These are phyloP conservation scores for Drosophila oshimai DNA, from an alignment of 1,140 invertebrate genomes.

Conservation along the genomic window DNA sequence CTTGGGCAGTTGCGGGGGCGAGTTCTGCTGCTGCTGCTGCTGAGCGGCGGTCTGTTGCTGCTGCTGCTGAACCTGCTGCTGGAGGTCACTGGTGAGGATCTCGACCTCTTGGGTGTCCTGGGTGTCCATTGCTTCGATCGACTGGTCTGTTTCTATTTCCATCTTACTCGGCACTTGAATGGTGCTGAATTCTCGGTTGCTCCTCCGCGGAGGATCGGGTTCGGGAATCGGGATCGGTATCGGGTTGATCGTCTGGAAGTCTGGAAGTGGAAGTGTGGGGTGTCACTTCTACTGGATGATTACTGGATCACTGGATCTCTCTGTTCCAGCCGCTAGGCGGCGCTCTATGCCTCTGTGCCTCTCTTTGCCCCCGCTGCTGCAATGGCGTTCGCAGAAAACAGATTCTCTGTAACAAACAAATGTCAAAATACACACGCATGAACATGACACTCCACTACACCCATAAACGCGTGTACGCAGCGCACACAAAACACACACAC, in stretches of 20 bases:
- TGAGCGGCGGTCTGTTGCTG: slow-evolving; percentile 50
- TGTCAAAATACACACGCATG: background rate
- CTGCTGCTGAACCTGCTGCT: slow-evolving; percentile 61
- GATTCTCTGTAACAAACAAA: slow-evolving; percentile 9
- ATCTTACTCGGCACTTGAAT: slow-evolving; percentile 77
- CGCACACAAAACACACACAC: background rate
- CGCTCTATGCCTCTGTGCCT: background rate
- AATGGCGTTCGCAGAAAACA: background rate
- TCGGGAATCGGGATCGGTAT: background rate
- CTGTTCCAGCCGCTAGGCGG: background rate
- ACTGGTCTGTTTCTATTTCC: slow-evolving; percentile 82
- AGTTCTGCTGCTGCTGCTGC: slow-evolving; percentile 61
- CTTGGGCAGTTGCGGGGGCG: slow-evolving; percentile 69
- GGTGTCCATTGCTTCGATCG: slow-evolving; percentile 82
- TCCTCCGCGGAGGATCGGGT: slow-evolving; percentile 22
- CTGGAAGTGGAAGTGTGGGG: background rate
- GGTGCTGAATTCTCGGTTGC: slow-evolving; percentile 27
- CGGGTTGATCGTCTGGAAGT: background rate
- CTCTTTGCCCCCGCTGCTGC: background rate
- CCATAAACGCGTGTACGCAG: background rate
- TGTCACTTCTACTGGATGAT: background rate
- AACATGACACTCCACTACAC: too few relatives aligned
- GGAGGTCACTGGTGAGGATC: slow-evolving; percentile 72
- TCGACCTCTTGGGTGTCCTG: slow-evolving; percentile 81
- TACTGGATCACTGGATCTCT: slow-evolving; percentile 1